phyloP scores from a whole-genome alignment of 2,888 invertebrate species.

The Habroteleia sp. region DNA sequence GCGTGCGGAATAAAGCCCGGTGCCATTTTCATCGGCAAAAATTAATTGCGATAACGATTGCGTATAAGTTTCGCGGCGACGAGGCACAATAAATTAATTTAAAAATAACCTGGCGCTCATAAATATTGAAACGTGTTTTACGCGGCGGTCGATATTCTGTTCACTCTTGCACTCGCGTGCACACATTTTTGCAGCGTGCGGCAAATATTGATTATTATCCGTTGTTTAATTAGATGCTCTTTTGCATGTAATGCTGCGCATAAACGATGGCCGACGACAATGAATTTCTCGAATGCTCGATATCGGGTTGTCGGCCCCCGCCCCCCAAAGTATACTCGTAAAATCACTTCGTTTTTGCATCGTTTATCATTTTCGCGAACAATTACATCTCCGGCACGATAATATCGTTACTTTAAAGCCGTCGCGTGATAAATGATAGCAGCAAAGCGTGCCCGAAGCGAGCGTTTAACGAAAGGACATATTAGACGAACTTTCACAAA shows the following conservation, averaged over 20 bases:
- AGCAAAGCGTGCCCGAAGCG: slow-evolving; percentile 65
- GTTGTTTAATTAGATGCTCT: slow-evolving; percentile 55
- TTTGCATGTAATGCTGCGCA: slow-evolving; percentile 34
- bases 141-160: slow-evolving; percentile 35
- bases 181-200: slow-evolving; percentile 37
- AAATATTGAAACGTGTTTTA: slow-evolving; percentile 46
- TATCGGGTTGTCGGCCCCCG: too few relatives aligned
- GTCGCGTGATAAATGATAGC: slow-evolving; percentile 75
- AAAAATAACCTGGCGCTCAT: slow-evolving; percentile 38
- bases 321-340: slow-evolving; percentile 45
- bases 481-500: slow-evolving; percentile 75
- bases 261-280: slow-evolving; percentile 35
- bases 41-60: slow-evolving; percentile 10
- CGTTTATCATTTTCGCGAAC: slow-evolving; percentile 64
- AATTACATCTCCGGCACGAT: slow-evolving; percentile 69
- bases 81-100: slow-evolving; percentile 35
- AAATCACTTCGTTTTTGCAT: slow-evolving; percentile 60
- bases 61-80: too few relatives aligned
- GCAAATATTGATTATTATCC: slow-evolving; percentile 47
- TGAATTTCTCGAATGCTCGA: slow-evolving; percentile 52
- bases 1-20: too few relatives aligned
- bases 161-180: slow-evolving; percentile 17
- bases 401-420: slow-evolving; percentile 71
- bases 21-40: too few relatives aligned
- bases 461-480: slow-evolving; percentile 72